Percentiles rank a stretch among this genome's conserved stretches.
Conservation (phyloP, 2,888 invertebrate species). For the Galerucella pusilla region DNA sequence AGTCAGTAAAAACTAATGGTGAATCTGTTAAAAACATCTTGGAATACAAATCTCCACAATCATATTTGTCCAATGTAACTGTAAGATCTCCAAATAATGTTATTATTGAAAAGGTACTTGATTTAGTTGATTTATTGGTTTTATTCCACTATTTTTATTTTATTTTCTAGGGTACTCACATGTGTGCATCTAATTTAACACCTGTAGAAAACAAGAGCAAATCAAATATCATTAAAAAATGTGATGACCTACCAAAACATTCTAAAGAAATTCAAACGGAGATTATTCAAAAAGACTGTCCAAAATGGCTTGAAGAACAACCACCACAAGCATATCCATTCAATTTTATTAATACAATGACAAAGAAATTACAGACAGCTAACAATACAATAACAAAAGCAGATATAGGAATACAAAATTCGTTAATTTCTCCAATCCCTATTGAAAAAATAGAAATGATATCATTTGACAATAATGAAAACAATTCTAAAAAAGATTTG, state of each 20-base stretch:
- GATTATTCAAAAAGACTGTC: conserved; percentile 32
- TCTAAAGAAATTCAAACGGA: conserved; percentile 42
- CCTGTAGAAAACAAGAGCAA: background rate
- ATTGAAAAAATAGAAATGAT: conserved; percentile 18
- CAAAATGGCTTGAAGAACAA: conserved; percentile 48
- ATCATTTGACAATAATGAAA: conserved; percentile 2
- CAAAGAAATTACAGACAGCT: conserved; percentile 67
- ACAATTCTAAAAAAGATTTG: conserved; percentile 42
- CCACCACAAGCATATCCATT: conserved; percentile 66
- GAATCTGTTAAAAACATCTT: conserved; percentile 20
- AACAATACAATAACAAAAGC: conserved; percentile 49
- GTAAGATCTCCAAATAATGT: background rate
- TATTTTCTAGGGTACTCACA: background rate
- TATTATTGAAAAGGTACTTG: conserved; percentile 10
- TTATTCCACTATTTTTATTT: background rate
- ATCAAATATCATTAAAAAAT: background rate
- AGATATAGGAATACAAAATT: conserved; percentile 55
- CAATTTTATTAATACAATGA: conserved; percentile 72
- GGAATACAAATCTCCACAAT: conserved; percentile 20
- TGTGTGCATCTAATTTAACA: background rate
- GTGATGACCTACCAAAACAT: conserved; percentile 23
- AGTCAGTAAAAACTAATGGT: background rate
- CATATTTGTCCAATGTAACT: background rate
- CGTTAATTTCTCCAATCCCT: conserved; percentile 32
- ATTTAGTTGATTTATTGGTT: conserved; percentile 1